These are phyloP conservation scores for Leptosomus discolor DNA, from an alignment of 2,113 vertebrate species.

Conservation along the genomic window DNA sequence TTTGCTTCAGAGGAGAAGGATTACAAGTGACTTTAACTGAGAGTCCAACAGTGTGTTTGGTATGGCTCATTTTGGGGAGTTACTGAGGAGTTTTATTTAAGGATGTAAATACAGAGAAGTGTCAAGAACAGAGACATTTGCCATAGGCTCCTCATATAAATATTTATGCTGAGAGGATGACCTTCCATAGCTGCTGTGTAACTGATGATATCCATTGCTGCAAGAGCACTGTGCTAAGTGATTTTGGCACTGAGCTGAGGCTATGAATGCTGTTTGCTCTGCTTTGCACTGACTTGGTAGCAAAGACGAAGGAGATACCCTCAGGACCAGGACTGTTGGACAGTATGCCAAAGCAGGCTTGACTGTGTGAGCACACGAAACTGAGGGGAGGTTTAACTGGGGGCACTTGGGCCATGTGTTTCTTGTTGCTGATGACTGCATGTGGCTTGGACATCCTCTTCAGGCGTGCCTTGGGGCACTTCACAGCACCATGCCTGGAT, in stretches of 20 bases:
- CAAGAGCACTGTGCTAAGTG: background rate
- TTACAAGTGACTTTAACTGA: constrained; percentile 10
- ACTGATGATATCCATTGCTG: background rate
- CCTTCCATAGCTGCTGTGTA: constrained; percentile 25
- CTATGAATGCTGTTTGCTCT: background rate
- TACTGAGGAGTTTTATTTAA: constrained; percentile 41
- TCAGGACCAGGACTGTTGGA: background rate
- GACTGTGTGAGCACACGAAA: rapidly evolving
- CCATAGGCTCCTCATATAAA: background rate
- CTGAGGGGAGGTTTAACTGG: background rate
- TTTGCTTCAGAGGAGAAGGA: constrained; percentile 37
- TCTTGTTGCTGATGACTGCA: background rate
- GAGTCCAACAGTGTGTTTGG: background rate
- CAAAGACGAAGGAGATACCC: background rate
- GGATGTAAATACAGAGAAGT: constrained; percentile 28
- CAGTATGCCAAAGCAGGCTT: background rate
- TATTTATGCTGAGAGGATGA: constrained; percentile 21
- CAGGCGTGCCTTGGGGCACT: background rate
- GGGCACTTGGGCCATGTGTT: rapidly evolving
- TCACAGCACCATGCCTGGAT: background rate
- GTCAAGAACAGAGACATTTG: constrained; percentile 20
- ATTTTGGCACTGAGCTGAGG: background rate
- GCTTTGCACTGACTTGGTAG: background rate
- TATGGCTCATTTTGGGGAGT: background rate
- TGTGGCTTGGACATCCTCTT: background rate